Evolutionary conservation across 2,113 vertebrate species (phyloP).

Genomic region (Odocoileus virginianus): DNA sequence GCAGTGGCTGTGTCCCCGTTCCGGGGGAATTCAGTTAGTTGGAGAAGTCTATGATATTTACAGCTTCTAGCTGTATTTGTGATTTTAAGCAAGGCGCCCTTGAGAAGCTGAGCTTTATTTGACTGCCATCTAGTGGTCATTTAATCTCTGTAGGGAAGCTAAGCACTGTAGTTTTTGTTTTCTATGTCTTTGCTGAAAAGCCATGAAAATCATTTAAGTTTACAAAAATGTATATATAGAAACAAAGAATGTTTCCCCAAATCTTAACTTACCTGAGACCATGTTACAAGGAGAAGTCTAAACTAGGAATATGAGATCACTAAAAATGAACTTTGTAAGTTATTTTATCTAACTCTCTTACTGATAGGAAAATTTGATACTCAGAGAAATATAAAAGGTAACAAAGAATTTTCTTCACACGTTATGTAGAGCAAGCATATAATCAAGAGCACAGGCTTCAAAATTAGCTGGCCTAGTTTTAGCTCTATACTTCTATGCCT

Average conservation of each 20-base stretch:
- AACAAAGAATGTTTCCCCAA: neutral
- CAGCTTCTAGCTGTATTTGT: neutral
- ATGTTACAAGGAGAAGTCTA: neutral
- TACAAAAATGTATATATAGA: neutral
- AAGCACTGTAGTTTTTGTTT: neutral
- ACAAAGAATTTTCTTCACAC: neutral
- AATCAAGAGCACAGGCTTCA: neutral
- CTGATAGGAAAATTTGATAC: neutral
- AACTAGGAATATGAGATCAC: neutral
- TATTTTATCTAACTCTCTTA: neutral
- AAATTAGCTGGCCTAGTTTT: neutral
- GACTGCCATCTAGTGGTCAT: conserved; percentile 61
- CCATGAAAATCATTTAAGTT: neutral
- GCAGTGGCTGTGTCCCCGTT: neutral
- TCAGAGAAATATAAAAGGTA: neutral
- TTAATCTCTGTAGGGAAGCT: neutral
- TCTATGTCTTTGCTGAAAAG: neutral
- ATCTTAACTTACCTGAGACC: neutral
- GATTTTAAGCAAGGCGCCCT: fast-evolving
- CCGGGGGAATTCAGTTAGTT: neutral
- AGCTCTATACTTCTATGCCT: neutral
- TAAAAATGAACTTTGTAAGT: neutral
- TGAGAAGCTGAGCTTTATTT: neutral
- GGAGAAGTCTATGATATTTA: neutral
- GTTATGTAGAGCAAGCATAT: too few relatives aligned